Conservation (phyloP, 1,140 invertebrate species). For the Teleopsis dalmanni region DNA sequence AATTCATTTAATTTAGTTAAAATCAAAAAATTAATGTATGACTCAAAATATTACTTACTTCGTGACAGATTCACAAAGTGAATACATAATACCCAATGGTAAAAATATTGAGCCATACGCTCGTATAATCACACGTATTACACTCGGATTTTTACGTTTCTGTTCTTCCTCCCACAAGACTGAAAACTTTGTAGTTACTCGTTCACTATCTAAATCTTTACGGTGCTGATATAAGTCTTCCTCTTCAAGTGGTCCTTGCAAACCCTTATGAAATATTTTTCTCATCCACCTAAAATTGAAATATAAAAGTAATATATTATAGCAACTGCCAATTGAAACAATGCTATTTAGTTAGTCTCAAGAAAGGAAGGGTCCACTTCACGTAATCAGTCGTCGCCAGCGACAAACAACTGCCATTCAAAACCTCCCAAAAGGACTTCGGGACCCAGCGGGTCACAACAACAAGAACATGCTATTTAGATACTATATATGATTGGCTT, state of each 20-base stretch:
- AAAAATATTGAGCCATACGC: conserved; percentile 50
- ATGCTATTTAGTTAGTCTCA: background rate
- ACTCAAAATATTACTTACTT: conserved; percentile 43
- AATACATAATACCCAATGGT: conserved; percentile 47
- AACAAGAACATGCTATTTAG: too few species aligned
- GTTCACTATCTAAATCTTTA: conserved; percentile 29
- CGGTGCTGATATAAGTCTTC: conserved; percentile 47
- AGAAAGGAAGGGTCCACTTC: background rate
- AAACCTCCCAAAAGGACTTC: too few species aligned
- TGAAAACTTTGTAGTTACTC: conserved; percentile 31
- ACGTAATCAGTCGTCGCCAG: background rate
- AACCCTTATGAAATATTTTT: conserved; percentile 44
- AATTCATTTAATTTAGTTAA: background rate
- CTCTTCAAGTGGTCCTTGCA: conserved; percentile 43
- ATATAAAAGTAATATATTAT: conserved; percentile 1
- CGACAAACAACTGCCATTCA: background rate
- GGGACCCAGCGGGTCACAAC: too few species aligned
- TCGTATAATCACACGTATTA: conserved; percentile 48
- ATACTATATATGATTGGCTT: too few species aligned
- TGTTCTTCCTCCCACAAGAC: conserved; percentile 33
- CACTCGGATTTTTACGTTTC: conserved; percentile 46
- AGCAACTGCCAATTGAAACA: background rate
- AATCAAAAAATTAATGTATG: background rate
- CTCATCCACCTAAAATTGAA: conserved; percentile 41
- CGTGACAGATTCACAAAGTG: conserved; percentile 48